Percentiles rank a stretch among this genome's conserved stretches.
phyloP scores from a whole-genome alignment of 2,797 vertebrate genomes.

The Acanthornis magna region DNA sequence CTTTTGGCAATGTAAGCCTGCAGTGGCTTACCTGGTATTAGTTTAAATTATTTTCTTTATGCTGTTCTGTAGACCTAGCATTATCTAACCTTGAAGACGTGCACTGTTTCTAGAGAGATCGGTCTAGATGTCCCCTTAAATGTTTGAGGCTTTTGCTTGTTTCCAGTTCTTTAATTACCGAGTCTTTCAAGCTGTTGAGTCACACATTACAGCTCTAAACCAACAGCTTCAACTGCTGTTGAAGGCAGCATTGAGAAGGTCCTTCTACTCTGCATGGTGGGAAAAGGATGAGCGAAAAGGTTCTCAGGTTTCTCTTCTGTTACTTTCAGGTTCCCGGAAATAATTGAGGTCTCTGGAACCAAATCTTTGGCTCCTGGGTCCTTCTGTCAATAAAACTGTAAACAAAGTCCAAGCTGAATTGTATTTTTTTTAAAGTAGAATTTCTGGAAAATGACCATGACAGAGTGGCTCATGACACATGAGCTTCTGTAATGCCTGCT shows the following conservation, averaged over 20 bases:
- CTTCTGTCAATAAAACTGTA: conserved; percentile 25
- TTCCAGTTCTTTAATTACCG: not conserved
- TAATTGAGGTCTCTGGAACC: not conserved
- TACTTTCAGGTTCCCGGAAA: conserved; percentile 35
- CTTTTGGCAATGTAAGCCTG: not conserved
- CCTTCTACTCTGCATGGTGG: fast-evolving
- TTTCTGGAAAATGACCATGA: not conserved
- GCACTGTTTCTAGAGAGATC: no score
- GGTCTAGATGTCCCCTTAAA: not conserved
- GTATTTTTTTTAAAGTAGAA: not conserved
- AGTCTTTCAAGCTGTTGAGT: not conserved
- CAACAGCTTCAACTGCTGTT: not conserved
- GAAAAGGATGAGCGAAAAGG: not conserved
- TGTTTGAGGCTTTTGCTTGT: not conserved
- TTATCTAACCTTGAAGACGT: not conserved
- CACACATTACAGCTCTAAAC: not conserved
- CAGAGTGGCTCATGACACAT: fast-evolving
- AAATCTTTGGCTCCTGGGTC: not conserved
- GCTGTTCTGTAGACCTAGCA: not conserved
- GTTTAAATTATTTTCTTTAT: not conserved
- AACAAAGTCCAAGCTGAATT: not conserved
- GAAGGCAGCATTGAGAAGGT: fast-evolving
- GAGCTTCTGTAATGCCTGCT: not conserved
- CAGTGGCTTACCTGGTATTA: not conserved
- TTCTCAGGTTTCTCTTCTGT: not conserved